phyloP scores from a whole-genome alignment of 2,888 invertebrate species.

The Altica lythri region DNA sequence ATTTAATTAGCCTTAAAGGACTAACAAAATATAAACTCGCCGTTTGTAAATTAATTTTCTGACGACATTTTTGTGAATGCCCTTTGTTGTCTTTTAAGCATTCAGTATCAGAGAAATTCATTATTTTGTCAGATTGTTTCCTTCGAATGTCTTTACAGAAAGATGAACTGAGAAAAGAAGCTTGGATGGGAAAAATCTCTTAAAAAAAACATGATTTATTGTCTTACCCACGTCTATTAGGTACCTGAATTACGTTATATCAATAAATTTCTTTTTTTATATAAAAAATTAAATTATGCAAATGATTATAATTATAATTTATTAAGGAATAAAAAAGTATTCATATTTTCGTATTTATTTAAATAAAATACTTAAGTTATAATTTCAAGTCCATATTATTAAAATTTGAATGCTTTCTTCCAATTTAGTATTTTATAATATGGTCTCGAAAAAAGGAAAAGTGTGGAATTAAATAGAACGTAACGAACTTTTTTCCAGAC shows the following conservation, averaged over 20 bases:
- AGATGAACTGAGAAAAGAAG: neutral
- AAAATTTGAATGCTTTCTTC: slow-evolving; percentile 1
- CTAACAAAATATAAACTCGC: slow-evolving; percentile 11
- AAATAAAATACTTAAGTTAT: no score
- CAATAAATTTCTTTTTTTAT: no score
- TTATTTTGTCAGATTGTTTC: slow-evolving; percentile 15
- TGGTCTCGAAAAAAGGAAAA: slow-evolving; percentile 15
- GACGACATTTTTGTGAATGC: slow-evolving; percentile 12
- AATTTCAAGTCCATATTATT: neutral
- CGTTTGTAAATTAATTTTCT: slow-evolving; percentile 14
- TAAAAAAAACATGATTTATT: slow-evolving; percentile 9
- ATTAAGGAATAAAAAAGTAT: neutral
- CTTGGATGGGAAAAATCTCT: slow-evolving; percentile 7
- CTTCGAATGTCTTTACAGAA: slow-evolving; percentile 7
- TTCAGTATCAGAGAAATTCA: slow-evolving; percentile 8
- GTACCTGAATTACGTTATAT: no score
- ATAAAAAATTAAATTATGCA: neutral
- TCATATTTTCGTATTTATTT: no score
- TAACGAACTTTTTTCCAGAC: slow-evolving; percentile 65
- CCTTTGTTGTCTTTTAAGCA: slow-evolving; percentile 5
- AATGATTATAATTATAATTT: neutral
- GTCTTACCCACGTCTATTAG: no score
- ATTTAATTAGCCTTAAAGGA: slow-evolving; percentile 4
- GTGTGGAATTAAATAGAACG: slow-evolving; percentile 30
- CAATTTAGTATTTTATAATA: slow-evolving; percentile 20